Conservation (phyloP, 2,113 vertebrate species). For the Prietella phreatophila region DNA sequence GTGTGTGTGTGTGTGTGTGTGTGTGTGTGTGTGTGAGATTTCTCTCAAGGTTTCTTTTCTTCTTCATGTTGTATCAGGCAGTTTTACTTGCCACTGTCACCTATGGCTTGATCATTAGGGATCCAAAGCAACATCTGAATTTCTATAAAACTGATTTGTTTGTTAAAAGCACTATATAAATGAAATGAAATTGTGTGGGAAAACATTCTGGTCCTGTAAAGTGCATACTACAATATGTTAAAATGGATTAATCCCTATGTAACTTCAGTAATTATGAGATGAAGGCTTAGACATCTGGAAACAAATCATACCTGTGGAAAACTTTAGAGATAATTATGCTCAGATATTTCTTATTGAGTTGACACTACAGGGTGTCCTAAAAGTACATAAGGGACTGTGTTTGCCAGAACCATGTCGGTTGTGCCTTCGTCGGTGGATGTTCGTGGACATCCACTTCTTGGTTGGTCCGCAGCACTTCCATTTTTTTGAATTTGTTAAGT, state of each 20-base stretch:
- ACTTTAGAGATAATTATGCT: background rate
- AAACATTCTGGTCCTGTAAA: background rate
- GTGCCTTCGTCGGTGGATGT: no score
- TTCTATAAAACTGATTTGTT: background rate
- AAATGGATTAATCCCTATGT: background rate
- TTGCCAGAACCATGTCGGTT: no score
- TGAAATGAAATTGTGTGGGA: background rate
- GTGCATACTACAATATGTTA: background rate
- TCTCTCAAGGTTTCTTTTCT: background rate
- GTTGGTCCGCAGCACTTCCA: no score
- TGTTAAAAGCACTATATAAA: background rate
- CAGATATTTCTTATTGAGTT: no score
- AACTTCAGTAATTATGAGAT: background rate
- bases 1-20: background rate
- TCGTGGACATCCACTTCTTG: no score
- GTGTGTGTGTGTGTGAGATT: background rate
- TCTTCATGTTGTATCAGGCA: background rate
- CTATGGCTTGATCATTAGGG: background rate
- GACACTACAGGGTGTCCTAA: no score
- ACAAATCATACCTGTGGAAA: background rate
- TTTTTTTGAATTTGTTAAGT: no score
- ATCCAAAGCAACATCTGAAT: background rate
- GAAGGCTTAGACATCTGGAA: background rate
- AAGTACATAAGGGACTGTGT: no score
- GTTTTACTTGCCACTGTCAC: background rate